Evolutionary conservation across 2,888 invertebrate genomes (phyloP).

Genomic region (Meliscaeva auricollis): DNA sequence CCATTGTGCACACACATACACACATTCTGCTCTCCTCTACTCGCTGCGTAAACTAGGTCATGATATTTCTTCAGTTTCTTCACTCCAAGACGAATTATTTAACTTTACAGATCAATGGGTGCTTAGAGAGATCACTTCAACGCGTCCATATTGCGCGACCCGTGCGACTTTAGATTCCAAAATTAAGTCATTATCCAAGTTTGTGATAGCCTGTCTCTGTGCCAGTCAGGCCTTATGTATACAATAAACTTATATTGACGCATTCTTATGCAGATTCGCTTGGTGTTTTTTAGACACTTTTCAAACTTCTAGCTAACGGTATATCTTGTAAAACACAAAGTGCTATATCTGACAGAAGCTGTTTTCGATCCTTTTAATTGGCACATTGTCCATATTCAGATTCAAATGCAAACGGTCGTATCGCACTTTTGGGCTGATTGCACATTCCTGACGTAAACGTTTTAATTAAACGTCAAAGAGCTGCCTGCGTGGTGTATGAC

Average conservation of each 20-base stretch:
- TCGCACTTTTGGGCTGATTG: slow-evolving; percentile 30
- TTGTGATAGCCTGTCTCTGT: slow-evolving; percentile 3
- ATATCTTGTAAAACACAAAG: slow-evolving; percentile 39
- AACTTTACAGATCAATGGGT: slow-evolving; percentile 47
- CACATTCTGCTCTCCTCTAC: background rate
- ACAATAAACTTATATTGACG: slow-evolving; percentile 17
- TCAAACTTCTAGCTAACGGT: slow-evolving; percentile 25
- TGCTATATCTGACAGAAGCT: slow-evolving; percentile 39
- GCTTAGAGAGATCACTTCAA: slow-evolving; percentile 45
- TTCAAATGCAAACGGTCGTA: slow-evolving; percentile 8
- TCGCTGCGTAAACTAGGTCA: slow-evolving; percentile 46
- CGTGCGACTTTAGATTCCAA: slow-evolving; percentile 37
- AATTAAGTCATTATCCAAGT: slow-evolving; percentile 70
- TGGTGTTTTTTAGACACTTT: slow-evolving; percentile 24
- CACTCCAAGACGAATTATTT: slow-evolving; percentile 34
- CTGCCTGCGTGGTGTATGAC: background rate
- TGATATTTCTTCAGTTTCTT: slow-evolving; percentile 26
- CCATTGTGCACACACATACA: slow-evolving; percentile 6
- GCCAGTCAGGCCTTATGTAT: background rate
- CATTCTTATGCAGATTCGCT: slow-evolving; percentile 71
- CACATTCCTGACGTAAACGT: slow-evolving; percentile 43
- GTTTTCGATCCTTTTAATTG: slow-evolving; percentile 59
- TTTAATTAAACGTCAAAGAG: slow-evolving; percentile 55
- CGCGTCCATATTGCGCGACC: slow-evolving; percentile 36
- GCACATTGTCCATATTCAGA: slow-evolving; percentile 46